phyloP scores from a whole-genome alignment of 1,140 invertebrate species.

The Aporrectodea caliginosa region DNA sequence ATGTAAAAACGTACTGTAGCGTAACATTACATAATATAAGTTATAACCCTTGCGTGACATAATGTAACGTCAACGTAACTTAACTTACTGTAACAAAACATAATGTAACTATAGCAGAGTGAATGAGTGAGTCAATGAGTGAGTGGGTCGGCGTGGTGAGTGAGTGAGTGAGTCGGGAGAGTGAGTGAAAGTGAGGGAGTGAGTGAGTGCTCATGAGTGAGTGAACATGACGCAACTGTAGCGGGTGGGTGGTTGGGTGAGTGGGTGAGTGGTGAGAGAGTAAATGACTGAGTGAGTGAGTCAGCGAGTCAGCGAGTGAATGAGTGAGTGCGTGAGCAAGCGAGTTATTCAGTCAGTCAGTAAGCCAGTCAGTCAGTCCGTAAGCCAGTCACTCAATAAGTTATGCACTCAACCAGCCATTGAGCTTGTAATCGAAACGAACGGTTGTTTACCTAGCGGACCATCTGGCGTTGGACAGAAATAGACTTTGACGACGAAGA shows the following conservation, averaged over 20 bases:
- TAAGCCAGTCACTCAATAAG: not conserved
- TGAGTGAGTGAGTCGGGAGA: constrained; percentile 1
- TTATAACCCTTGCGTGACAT: too few relatives aligned
- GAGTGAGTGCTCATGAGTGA: not conserved
- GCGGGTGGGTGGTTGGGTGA: constrained; percentile 2
- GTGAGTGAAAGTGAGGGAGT: not conserved
- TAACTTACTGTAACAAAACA: too few relatives aligned
- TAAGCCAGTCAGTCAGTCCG: not conserved
- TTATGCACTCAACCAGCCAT: not conserved
- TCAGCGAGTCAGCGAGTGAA: not conserved
- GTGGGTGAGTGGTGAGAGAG: constrained; percentile 3
- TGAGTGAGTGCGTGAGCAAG: not conserved
- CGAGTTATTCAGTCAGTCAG: not conserved
- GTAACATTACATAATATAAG: too few relatives aligned
- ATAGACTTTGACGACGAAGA: constrained; percentile 50
- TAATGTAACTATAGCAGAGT: too few relatives aligned
- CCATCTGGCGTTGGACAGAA: constrained; percentile 37
- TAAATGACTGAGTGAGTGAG: constrained; percentile 4
- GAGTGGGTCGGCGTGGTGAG: not conserved
- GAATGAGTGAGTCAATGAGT: constrained; percentile 14
- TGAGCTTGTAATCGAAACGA: constrained; percentile 1
- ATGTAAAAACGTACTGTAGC: too few relatives aligned
- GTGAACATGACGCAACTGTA: not conserved
- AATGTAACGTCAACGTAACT: too few relatives aligned
- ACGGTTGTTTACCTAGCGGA: constrained; percentile 44